Conservation (phyloP, 2,113 vertebrate species). For the Bujurquina vittata region DNA sequence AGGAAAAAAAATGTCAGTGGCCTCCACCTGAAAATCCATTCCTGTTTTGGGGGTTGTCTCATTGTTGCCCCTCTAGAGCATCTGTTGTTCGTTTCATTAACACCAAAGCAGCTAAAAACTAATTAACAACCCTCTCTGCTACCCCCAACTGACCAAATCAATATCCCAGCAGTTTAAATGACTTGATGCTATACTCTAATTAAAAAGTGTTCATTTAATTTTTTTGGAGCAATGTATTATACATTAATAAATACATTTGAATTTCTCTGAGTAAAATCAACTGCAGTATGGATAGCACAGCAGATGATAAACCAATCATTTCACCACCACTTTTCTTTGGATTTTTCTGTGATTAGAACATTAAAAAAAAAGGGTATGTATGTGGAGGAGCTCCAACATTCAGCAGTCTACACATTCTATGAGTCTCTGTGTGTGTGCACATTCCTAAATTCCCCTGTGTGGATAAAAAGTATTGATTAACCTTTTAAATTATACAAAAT, state of each 20-base stretch:
- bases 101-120: too few relatives aligned
- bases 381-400: conserved; percentile 8
- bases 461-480: conserved; percentile 67
- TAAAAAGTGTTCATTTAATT: too few relatives aligned
- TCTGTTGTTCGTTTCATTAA: too few relatives aligned
- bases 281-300: background rate
- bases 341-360: background rate
- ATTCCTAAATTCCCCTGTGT: conserved; percentile 27
- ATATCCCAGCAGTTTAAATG: too few relatives aligned
- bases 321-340: background rate
- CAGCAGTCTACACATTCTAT: conserved; percentile 2
- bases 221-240: background rate
- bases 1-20: too few relatives aligned
- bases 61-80: too few relatives aligned
- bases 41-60: too few relatives aligned
- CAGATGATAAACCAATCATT: background rate
- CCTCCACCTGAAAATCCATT: too few relatives aligned
- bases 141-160: too few relatives aligned
- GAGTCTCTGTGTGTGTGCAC: background rate
- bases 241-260: background rate
- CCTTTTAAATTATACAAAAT: conserved; percentile 61
- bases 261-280: background rate
- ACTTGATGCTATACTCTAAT: too few relatives aligned
- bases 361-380: background rate
- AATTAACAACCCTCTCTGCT: too few relatives aligned